Percentiles rank a stretch among this genome's conserved stretches.
phyloP scores from a whole-genome alignment of 2,797 vertebrate species.

The Echeneis naucrates region DNA sequence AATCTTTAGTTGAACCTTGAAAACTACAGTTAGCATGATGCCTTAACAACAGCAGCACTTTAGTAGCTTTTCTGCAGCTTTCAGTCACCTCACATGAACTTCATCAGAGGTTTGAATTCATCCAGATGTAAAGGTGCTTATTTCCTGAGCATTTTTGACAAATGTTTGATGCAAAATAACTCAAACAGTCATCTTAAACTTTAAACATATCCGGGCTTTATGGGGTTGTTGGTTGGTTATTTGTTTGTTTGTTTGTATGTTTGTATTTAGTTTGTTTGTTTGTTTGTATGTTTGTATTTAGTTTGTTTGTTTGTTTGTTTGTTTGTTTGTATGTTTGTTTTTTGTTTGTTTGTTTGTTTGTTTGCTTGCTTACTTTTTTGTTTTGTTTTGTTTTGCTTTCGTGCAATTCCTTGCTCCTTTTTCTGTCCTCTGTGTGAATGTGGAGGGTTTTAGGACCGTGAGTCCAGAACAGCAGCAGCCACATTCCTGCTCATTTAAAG shows the following conservation, averaged over 20 bases:
- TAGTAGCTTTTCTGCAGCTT: background rate
- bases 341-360: no score
- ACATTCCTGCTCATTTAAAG: slow-evolving; percentile 59
- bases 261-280: no score
- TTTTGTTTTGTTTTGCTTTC: no score
- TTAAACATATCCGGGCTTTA: background rate
- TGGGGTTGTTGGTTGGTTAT: background rate
- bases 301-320: no score
- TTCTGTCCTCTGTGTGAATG: no score
- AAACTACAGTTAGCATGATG: background rate
- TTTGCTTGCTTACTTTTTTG: no score
- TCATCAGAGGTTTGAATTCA: background rate
- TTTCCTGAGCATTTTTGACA: background rate
- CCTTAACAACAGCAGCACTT: no score
- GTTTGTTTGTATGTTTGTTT: no score
- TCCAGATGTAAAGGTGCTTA: background rate
- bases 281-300: no score
- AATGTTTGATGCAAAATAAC: no score
- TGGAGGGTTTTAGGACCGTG: slow-evolving; percentile 76
- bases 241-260: background rate
- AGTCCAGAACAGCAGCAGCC: background rate
- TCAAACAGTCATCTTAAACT: background rate
- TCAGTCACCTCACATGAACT: background rate
- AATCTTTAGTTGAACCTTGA: no score
- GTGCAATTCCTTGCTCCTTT: no score